Percentiles rank a stretch among this genome's conserved stretches.
phyloP scores from a whole-genome alignment of 2,888 invertebrate species.

The Pteria penguin region DNA sequence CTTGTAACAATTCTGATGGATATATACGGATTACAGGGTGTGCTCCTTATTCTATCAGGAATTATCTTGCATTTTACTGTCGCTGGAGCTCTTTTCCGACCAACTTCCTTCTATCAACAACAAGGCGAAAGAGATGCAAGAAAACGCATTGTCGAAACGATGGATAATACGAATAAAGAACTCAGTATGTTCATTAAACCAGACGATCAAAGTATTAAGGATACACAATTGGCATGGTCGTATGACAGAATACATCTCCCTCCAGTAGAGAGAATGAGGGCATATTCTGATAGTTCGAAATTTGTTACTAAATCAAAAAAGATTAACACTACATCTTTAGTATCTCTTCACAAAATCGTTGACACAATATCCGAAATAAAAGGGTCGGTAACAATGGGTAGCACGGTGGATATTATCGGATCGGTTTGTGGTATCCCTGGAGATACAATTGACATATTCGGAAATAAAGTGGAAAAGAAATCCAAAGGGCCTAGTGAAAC shows the following conservation, averaged over 20 bases:
- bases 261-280: background rate
- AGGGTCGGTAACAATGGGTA: background rate
- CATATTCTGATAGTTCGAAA: constrained; percentile 5
- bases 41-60: background rate
- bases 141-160: too few species aligned
- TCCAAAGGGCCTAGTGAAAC: background rate
- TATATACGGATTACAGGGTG: background rate
- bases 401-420: background rate
- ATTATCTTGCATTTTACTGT: constrained; percentile 2
- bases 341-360: background rate
- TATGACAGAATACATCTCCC: background rate
- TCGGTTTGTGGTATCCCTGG: background rate
- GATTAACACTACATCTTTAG: too few species aligned
- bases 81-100: constrained; percentile 2
- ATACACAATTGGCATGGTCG: too few species aligned
- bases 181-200: too few species aligned
- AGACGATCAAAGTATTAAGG: too few species aligned
- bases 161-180: too few species aligned
- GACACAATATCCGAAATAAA: background rate
- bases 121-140: too few species aligned
- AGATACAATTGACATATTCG: too few species aligned
- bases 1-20: background rate
- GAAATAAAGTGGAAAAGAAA: background rate
- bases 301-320: too few species aligned
- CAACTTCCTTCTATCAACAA: constrained; percentile 9